phyloP scores from a whole-genome alignment of 64 coral and sea anemone species.

The Trachythela sp. region DNA sequence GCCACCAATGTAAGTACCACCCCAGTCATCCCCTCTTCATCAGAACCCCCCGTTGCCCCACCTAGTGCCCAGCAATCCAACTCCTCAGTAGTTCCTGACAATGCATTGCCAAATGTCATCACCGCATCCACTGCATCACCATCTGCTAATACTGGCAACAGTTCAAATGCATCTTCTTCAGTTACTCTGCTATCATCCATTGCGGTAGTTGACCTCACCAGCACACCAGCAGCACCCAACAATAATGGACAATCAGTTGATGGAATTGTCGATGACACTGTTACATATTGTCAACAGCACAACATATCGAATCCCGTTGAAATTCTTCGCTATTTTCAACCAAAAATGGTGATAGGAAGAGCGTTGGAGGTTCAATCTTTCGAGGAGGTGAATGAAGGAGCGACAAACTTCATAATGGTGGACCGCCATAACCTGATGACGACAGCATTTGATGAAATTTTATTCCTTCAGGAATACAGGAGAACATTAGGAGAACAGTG shows the following conservation, averaged over 20 bases:
- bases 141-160: neutral
- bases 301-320: neutral
- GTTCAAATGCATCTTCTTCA: neutral
- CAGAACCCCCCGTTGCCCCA: neutral
- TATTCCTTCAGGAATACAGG: neutral
- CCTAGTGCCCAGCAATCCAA: neutral
- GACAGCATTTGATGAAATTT: constrained; percentile 32
- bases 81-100: neutral
- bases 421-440: neutral
- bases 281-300: neutral
- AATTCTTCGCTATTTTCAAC: neutral
- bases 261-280: neutral
- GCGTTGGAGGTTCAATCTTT: constrained; percentile 33
- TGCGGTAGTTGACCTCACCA: neutral
- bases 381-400: constrained; percentile 31
- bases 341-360: constrained; percentile 33
- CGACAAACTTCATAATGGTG: constrained; percentile 22
- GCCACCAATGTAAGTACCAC: neutral
- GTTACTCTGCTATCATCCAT: neutral
- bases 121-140: neutral
- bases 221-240: neutral
- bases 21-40: too few relatives aligned
- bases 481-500: constrained; percentile 28
- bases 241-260: neutral
- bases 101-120: neutral